These are phyloP conservation scores for Polypterus bichir DNA, from an alignment of 2,113 vertebrate genomes.

Conservation along the genomic window DNA sequence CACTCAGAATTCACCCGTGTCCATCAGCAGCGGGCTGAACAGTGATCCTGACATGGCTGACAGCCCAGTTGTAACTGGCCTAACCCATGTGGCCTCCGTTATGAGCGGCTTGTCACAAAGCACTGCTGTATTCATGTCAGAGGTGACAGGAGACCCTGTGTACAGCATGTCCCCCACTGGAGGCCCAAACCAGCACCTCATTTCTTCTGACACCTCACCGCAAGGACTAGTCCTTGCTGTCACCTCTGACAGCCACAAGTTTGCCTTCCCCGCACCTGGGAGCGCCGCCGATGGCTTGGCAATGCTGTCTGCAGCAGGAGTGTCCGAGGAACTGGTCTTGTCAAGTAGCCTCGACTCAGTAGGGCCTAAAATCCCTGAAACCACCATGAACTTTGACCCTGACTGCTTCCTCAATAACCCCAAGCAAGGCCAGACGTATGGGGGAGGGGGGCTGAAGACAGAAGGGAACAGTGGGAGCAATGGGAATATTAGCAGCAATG, in stretches of 20 bases:
- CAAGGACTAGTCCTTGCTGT: constrained; percentile 86
- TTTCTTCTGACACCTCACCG: constrained; percentile 72
- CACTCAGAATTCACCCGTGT: constrained; percentile 93
- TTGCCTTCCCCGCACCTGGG: constrained; percentile 75
- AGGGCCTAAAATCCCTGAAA: constrained; percentile 82
- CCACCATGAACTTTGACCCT: constrained; percentile 96
- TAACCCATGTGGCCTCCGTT: constrained; percentile 88
- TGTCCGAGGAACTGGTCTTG: constrained; percentile 89
- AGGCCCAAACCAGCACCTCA: constrained; percentile 81
- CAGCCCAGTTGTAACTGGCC: constrained; percentile 84
- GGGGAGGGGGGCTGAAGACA: constrained; percentile 80
- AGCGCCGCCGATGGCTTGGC: constrained; percentile 58
- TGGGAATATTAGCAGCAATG: constrained; percentile 48
- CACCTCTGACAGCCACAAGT: constrained; percentile 88
- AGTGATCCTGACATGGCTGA: constrained; percentile 91
- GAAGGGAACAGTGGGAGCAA: constrained; percentile 54
- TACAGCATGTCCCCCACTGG: constrained; percentile 91
- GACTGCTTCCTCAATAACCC: constrained; percentile 99
- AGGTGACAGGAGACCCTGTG: constrained; percentile 85
- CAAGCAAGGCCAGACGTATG: constrained; percentile 97
- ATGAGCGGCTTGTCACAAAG: constrained; percentile 89
- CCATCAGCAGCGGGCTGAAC: constrained; percentile 95
- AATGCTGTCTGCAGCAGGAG: constrained; percentile 71
- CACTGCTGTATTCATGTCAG: constrained; percentile 90
- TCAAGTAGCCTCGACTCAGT: constrained; percentile 83